Conservation (phyloP, 2,113 vertebrate genomes). For the Proteles cristata region DNA sequence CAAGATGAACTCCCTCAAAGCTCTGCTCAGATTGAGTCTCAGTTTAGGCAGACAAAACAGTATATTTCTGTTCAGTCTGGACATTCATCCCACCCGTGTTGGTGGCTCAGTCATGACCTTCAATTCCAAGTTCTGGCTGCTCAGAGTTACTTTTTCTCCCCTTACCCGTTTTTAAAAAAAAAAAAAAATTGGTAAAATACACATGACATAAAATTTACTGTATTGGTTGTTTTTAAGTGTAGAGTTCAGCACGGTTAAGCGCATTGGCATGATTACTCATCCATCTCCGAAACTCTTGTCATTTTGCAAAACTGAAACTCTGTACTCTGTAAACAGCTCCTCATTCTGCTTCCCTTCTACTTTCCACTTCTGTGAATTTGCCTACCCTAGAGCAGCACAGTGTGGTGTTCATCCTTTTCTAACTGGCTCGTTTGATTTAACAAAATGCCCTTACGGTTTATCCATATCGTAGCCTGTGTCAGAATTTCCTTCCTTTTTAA, state of each 20-base stretch:
- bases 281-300: not conserved
- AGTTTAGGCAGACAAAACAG: conserved; percentile 90
- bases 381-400: not conserved
- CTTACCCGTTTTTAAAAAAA: too few species aligned
- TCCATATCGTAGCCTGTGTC: not conserved
- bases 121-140: conserved; percentile 88
- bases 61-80: conserved; percentile 90
- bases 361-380: not conserved
- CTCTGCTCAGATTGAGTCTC: conserved; percentile 91
- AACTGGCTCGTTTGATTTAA: not conserved
- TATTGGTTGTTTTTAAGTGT: not conserved
- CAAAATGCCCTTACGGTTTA: not conserved
- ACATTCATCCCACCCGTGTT: conserved; percentile 90
- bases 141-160: conserved; percentile 82
- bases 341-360: not conserved
- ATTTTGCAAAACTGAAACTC: not conserved
- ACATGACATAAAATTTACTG: not conserved
- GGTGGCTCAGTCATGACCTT: conserved; percentile 89
- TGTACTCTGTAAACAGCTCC: not conserved
- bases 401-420: not conserved
- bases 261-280: not conserved
- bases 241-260: not conserved
- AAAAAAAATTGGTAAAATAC: not conserved
- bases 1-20: conserved; percentile 82
- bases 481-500: not conserved